phyloP scores from a whole-genome alignment of 2,888 invertebrate species.

The Ennomos erosarius region DNA sequence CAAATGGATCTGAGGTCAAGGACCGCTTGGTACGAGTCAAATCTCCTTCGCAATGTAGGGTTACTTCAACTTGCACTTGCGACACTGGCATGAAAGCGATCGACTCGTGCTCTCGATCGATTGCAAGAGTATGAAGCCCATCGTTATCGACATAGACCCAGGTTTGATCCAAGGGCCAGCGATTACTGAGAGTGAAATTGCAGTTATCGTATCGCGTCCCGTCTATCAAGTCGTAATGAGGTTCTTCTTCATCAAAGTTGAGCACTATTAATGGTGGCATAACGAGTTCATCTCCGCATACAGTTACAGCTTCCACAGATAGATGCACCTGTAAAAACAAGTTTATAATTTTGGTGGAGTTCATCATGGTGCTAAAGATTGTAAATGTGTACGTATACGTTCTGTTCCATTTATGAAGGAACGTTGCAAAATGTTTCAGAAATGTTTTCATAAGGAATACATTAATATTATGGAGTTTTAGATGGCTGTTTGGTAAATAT shows the following conservation, averaged over 20 bases:
- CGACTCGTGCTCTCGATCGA: slow-evolving; percentile 75
- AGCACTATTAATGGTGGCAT: slow-evolving; percentile 69
- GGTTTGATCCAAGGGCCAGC: slow-evolving; percentile 69
- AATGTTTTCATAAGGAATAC: no score
- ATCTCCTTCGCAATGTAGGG: slow-evolving; percentile 62
- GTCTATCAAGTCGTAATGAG: slow-evolving; percentile 62
- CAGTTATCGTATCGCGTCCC: slow-evolving; percentile 56
- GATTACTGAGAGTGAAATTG: slow-evolving; percentile 61
- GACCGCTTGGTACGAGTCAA: slow-evolving; percentile 60
- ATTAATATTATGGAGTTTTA: neutral
- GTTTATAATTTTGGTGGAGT: no score
- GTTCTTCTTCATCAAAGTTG: slow-evolving; percentile 71
- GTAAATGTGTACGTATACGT: no score
- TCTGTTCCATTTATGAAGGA: no score
- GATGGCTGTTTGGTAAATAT: slow-evolving; percentile 12
- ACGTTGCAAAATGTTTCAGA: no score
- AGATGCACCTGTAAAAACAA: slow-evolving; percentile 58
- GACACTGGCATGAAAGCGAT: slow-evolving; percentile 78
- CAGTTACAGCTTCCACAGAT: slow-evolving; percentile 55
- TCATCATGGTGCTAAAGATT: no score
- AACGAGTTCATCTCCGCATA: slow-evolving; percentile 55
- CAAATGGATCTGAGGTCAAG: slow-evolving; percentile 50
- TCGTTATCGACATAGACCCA: slow-evolving; percentile 73
- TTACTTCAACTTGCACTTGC: slow-evolving; percentile 77
- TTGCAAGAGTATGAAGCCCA: slow-evolving; percentile 65